Evolutionary conservation across 2,888 invertebrate species (phyloP), one percentile per base, ranked within the genome.

Genomic region (Ochropacha duplaris): DNA sequence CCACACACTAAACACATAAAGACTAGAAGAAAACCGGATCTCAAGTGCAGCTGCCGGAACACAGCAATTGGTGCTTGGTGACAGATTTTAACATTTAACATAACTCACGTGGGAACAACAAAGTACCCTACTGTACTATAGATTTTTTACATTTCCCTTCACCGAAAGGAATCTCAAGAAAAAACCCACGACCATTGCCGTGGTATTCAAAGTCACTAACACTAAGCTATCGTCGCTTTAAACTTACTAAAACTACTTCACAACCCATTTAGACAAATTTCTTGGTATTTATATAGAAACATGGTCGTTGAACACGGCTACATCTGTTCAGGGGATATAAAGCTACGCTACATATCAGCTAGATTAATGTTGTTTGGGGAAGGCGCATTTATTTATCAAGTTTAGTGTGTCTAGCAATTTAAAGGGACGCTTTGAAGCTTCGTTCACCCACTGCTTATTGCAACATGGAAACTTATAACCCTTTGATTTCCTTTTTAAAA

Each of bases 211-310:
- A 8, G 1, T 28, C 28, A 28, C 28, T 28, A 28, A 6, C 2
- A 36, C n/a, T 36, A 9, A n/a, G 36, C 36, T 31, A 12, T 31
- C 31, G 12, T 12, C 31, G 12, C 31, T 6, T 28, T 14, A 16
- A 22, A 12, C 31, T 51, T 22, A 31, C 52, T 39, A n/a, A 28
- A 24, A 34, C 4, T 1, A 16, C 11, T 9, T 16, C 5, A 39
- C 14, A 56, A 16, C 49, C 54, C 31, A 62, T 66, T 68, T 69
- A 64, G 65, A 58, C 58, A 63, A 61, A 68, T 69, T 69, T 65
- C 49, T 58, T 56, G 61, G 59, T 44, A 19, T 44, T 44, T 44
- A 50, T 28, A n/a, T 26, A 50, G 26, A 68, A 68, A 66, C 64
- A 58, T 65, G 63, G 57, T 57, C 62, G 62, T 57, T 52, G 44